Evolutionary conservation across 2,888 invertebrate species (phyloP), one percentile per base, ranked within the genome.

Genomic region (Netelia virgata): DNA sequence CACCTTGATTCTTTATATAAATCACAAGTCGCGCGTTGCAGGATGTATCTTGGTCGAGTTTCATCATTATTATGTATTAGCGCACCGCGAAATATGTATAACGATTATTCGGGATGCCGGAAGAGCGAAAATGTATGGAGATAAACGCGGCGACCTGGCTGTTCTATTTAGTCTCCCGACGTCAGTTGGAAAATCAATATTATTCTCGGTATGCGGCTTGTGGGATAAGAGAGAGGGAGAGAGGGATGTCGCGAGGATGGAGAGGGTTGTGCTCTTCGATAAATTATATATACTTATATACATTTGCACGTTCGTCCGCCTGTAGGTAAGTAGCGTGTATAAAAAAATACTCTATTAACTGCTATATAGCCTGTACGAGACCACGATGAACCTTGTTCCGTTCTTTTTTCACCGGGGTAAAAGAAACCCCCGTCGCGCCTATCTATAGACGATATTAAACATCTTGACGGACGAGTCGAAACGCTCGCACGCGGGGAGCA

Each of bases 111-210:
- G 36, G 14, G 36, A 57, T 18, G 10, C 18, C 16, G 57, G 36
- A 9, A n/a, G 69, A 61, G 69, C 50, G 61, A 43, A 23, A 73
- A 73, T 57, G 77, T 47, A 72, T 43, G 64, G 10, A 69, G 73
- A 81, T 81, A 73, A 81, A 20, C 63, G 47, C 28, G n/a, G 18
- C 11, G 16, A 53, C 9, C 18, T 43, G 70, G 28, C 28, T 69
- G 68, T 68, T 76, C 70, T 66, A 61, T 78, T 82, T 63, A 70
- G 68, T 70, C 43, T 41, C 64, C 18, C 63, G 61, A 61, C 64
- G 77, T 78, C 70, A 78, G 69, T 55, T 64, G 57, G 70, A 82
- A 84, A 84, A 84, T 84, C 84, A 82, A 84, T 84, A 84, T 78
- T 84, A 82, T 81, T 77, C 82, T 64, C 74, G 69, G 74, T 74